Evolutionary conservation across 2,113 vertebrate species (phyloP), one percentile per base, ranked within the genome.

Genomic region (Morone chrysops): DNA sequence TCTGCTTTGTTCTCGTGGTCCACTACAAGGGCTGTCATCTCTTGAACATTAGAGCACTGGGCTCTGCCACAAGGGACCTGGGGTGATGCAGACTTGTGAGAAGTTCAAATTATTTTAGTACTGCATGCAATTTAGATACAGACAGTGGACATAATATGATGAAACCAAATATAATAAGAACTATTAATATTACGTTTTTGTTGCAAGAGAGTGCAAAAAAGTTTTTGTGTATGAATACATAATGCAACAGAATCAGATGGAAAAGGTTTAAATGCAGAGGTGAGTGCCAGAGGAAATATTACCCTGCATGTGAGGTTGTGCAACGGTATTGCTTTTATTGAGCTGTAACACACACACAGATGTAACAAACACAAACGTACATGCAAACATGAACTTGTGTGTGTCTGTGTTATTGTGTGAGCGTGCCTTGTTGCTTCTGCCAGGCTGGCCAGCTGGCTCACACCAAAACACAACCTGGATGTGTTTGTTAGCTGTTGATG

Each of bases 381-480:
- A 78, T n/a, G 59, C 76, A 70, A 69, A 67, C 38, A 54, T 45
- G 63, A 73, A 74, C 56, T 51, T 80, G 47, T 48, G 45, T 45
- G 45, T 45, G 45, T 45, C 61, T 71, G 65, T 70, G 67, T 89
- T 81, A 54, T 71, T 75, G 77, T 36, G 59, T 61, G 62, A 13
- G 59, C 47, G 51, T 72, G 71, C 71, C 89, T 85, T 88, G 92
- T 88, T 80, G 83, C 93, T 91, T 95, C 90, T 96, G 94, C 93
- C 92, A 89, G 78, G 48, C 53, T 13, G 78, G 85, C 85, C 91
- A 92, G 91, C 88, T 94, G 93, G 90, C 76, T 89, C 68, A 56
- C 94, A 90, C 59, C 63, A 91, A 95, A 96, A 97, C 95, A 96
- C 96, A 97, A 96, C 92, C 80, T 68, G 85, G 93, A 85, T 85